These are phyloP conservation scores for Nyctibius bracteatus DNA, from an alignment of 2,113 vertebrate species.

Conservation along the genomic window DNA sequence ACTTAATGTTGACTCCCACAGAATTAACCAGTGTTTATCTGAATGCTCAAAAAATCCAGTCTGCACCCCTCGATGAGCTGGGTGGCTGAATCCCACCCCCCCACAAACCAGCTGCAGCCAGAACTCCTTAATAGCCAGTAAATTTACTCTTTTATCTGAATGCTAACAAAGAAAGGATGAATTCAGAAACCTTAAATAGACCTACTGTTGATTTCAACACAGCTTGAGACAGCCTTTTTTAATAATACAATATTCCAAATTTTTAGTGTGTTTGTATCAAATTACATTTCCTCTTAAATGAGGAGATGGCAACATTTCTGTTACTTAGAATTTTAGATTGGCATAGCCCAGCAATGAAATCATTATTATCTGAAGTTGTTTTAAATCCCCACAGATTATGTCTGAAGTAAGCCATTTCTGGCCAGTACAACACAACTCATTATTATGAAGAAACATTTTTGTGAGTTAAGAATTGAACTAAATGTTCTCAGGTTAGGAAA, in stretches of 20 bases:
- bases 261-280: background rate
- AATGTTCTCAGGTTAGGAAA: background rate
- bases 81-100: background rate
- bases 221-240: constrained; percentile 9
- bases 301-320: background rate
- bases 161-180: constrained; percentile 21
- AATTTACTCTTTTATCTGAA: constrained; percentile 32
- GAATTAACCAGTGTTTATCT: background rate
- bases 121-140: background rate
- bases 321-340: constrained; percentile 2
- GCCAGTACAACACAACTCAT: background rate
- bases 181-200: constrained; percentile 40
- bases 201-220: background rate
- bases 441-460: background rate
- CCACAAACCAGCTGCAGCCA: background rate
- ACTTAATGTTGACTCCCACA: background rate
- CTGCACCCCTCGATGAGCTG: background rate
- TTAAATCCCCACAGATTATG: background rate
- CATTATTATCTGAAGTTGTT: background rate
- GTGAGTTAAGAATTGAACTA: background rate
- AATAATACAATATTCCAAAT: constrained; percentile 19
- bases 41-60: background rate
- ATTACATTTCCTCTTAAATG: constrained; percentile 17
- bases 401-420: background rate
- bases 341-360: constrained; percentile 20